A percentile compares a stretch with the other conserved stretches of the same genome.
Evolutionary conservation across 1,140 invertebrate species (phyloP).

Genomic region (Drosophila gunungcola): DNA sequence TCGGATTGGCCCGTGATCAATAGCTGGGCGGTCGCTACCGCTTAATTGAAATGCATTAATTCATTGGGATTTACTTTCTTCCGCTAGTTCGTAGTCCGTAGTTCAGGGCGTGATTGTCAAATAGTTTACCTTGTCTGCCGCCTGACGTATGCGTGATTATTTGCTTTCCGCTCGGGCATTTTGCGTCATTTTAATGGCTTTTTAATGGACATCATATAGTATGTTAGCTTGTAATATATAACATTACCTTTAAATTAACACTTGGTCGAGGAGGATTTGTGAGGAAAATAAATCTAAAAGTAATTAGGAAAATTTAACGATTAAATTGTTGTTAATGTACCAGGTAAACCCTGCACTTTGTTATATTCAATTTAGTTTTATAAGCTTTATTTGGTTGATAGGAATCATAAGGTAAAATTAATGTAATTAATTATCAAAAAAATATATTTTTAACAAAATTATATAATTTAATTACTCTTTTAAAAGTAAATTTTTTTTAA

Average conservation of each 20-base stretch:
- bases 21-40: slow-evolving; percentile 57
- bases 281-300: neutral
- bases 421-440: too few relatives aligned
- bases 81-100: neutral
- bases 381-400: too few relatives aligned
- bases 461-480: neutral
- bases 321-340: too few relatives aligned
- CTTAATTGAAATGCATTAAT: slow-evolving; percentile 60
- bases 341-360: too few relatives aligned
- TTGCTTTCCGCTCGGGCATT: slow-evolving; percentile 24
- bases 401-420: too few relatives aligned
- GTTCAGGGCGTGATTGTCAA: slow-evolving; percentile 27
- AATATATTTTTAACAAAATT: too few relatives aligned
- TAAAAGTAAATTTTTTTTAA: neutral
- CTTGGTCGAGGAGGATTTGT: slow-evolving; percentile 5
- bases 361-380: too few relatives aligned
- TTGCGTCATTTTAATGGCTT: slow-evolving; percentile 32
- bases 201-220: slow-evolving; percentile 20
- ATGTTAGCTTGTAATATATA: slow-evolving; percentile 10
- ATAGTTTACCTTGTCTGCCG: slow-evolving; percentile 9
- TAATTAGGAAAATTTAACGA: neutral
- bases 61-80: slow-evolving; percentile 46
- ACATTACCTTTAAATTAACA: slow-evolving; percentile 22
- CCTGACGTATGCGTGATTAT: slow-evolving; percentile 5
- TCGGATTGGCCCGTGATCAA: slow-evolving; percentile 41